Percentiles rank a stretch among this genome's conserved stretches.
Conservation (phyloP, 1,140 invertebrate species). For the Bemisia tabaci region DNA sequence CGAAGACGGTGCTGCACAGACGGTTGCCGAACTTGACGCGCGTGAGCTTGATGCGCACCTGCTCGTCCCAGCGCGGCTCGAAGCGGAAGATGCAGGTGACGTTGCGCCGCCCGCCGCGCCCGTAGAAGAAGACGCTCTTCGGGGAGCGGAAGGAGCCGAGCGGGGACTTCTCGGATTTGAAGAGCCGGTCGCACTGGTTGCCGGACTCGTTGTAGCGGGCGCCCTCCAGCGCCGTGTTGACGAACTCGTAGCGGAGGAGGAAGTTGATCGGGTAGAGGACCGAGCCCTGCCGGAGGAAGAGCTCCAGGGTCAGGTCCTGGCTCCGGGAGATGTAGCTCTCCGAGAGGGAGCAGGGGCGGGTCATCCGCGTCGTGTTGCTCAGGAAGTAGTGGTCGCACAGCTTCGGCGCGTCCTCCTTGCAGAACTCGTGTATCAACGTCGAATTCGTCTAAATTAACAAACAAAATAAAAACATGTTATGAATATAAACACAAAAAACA, state of each 20-base stretch:
- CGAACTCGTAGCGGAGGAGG: constrained; percentile 64
- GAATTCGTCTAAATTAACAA: constrained; percentile 32
- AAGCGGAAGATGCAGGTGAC: constrained; percentile 60
- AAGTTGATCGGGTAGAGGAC: constrained; percentile 63
- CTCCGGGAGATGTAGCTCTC: constrained; percentile 64
- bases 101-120: constrained; percentile 58
- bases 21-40: constrained; percentile 31
- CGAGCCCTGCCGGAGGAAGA: constrained; percentile 56
- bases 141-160: constrained; percentile 57
- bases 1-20: constrained; percentile 45
- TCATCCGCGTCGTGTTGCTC: constrained; percentile 54
- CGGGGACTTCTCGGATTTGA: constrained; percentile 29
- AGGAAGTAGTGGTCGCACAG: constrained; percentile 60
- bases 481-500: no score
- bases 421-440: constrained; percentile 54
- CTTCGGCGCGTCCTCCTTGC: constrained; percentile 47
- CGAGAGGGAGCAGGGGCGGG: constrained; percentile 52
- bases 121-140: constrained; percentile 65
- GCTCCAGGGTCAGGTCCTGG: constrained; percentile 52
- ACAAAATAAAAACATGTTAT: no score
- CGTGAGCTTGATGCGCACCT: background rate
- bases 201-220: constrained; percentile 37
- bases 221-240: constrained; percentile 38
- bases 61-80: constrained; percentile 46
- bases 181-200: constrained; percentile 44